These are phyloP conservation scores for Drosophila neutralis DNA, from an alignment of 2,888 invertebrate genomes.

Conservation along the genomic window DNA sequence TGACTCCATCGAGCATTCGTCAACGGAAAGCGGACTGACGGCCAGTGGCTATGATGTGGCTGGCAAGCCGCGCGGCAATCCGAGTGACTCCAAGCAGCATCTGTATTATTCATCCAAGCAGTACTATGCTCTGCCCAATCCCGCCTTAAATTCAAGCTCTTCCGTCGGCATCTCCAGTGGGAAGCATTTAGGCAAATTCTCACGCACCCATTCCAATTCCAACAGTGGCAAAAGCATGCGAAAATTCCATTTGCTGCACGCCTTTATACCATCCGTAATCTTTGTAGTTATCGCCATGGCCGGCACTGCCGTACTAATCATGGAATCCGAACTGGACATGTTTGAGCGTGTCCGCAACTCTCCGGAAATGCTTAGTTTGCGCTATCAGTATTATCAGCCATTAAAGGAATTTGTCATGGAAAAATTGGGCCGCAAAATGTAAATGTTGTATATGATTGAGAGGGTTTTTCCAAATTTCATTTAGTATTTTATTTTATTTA, in stretches of 20 bases:
- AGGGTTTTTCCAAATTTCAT: neutral
- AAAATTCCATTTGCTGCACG: conserved; percentile 88
- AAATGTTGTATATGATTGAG: conserved; percentile 14
- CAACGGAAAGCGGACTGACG: conserved; percentile 90
- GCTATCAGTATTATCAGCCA: conserved; percentile 93
- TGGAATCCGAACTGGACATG: conserved; percentile 92
- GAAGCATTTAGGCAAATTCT: conserved; percentile 50
- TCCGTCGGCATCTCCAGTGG: conserved; percentile 49
- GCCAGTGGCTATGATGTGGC: conserved; percentile 74
- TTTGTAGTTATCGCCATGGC: conserved; percentile 90
- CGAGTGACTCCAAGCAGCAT: conserved; percentile 67
- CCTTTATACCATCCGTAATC: conserved; percentile 91
- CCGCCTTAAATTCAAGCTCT: conserved; percentile 74
- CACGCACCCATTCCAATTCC: conserved; percentile 63
- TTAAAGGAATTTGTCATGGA: conserved; percentile 87
- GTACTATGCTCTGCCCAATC: conserved; percentile 71
- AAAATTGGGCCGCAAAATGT: conserved; percentile 70
- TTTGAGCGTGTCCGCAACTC: conserved; percentile 89
- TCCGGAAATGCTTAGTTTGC: conserved; percentile 91
- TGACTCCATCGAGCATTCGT: conserved; percentile 92
- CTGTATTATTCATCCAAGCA: conserved; percentile 71
- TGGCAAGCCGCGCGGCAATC: conserved; percentile 57
- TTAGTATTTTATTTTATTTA: neutral
- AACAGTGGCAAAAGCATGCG: conserved; percentile 84
- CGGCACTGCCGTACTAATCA: conserved; percentile 89